These are phyloP conservation scores for Oxyruncus cristatus DNA, from an alignment of 2,113 vertebrate genomes.

Conservation along the genomic window DNA sequence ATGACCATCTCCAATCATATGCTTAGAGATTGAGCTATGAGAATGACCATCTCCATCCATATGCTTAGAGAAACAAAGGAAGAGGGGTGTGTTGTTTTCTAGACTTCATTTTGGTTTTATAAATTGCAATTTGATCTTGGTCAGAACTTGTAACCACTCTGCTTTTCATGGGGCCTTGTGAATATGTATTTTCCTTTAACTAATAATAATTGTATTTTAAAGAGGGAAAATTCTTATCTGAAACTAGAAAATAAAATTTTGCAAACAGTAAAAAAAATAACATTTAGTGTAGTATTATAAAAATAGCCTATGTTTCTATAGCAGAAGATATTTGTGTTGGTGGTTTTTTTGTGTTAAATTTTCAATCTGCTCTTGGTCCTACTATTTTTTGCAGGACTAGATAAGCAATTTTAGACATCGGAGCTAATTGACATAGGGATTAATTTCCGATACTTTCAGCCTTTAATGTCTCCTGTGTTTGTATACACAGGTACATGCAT, in stretches of 20 bases:
- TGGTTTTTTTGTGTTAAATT: neutral
- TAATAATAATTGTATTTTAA: neutral
- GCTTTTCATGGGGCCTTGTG: neutral
- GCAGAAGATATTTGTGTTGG: neutral
- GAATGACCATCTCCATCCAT: neutral
- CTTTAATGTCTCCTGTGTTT: neutral
- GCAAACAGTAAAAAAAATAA: neutral
- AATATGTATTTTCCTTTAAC: neutral
- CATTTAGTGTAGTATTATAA: rapidly evolving
- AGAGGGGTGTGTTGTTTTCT: neutral
- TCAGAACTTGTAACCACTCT: neutral
- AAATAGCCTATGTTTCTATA: neutral
- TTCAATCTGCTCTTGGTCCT: neutral
- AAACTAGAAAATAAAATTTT: neutral
- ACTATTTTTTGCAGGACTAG: neutral
- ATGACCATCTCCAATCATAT: neutral
- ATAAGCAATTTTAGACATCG: neutral
- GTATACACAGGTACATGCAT: too few species aligned
- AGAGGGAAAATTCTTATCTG: rapidly evolving
- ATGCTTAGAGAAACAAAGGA: neutral
- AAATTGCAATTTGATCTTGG: neutral
- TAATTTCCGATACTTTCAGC: neutral
- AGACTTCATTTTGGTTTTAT: neutral
- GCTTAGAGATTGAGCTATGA: neutral
- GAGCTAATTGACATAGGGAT: neutral